A percentile compares a stretch with the other conserved stretches of the same genome.
Evolutionary conservation across 2,797 vertebrate species (phyloP).

Genomic region (Bovichtus variegatus): DNA sequence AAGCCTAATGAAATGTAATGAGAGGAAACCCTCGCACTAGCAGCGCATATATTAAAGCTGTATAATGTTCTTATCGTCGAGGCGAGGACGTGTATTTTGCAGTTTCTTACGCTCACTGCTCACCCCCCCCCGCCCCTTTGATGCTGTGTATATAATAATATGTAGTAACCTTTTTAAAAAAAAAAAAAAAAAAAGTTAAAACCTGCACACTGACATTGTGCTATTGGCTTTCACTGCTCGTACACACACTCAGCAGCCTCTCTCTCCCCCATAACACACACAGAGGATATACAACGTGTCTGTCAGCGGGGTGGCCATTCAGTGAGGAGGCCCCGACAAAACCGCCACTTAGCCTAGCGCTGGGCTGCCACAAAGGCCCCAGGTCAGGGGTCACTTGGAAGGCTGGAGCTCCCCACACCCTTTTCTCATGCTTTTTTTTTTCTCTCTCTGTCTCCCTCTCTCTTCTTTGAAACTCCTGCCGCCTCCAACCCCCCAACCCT

Average conservation of each 20-base stretch:
- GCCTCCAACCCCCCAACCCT: constrained; percentile 77
- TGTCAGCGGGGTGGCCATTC: constrained; percentile 93
- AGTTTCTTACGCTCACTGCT: constrained; percentile 1
- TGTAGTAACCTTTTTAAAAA: not conserved
- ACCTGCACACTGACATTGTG: constrained; percentile 40
- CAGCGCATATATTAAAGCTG: constrained; percentile 37
- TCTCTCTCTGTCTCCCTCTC: constrained; percentile 84
- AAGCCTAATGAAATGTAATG: constrained; percentile 68
- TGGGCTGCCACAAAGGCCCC: constrained; percentile 90
- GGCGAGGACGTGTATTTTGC: constrained; percentile 4
- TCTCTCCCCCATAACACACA: constrained; percentile 69
- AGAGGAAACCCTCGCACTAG: constrained; percentile 61
- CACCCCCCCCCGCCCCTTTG: too few species aligned
- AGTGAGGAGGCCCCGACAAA: constrained; percentile 90
- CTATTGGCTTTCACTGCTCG: constrained; percentile 54
- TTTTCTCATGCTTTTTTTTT: constrained; percentile 91
- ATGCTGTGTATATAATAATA: too few species aligned
- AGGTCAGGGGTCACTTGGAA: constrained; percentile 92
- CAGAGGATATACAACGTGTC: constrained; percentile 93
- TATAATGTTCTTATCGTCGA: constrained; percentile 20
- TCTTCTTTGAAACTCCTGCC: constrained; percentile 83
- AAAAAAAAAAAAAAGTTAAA: constrained; percentile 39
- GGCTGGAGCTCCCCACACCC: constrained; percentile 88
- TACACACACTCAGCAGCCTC: constrained; percentile 66
- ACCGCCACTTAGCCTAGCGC: constrained; percentile 93